These are phyloP conservation scores for Catharus minimus DNA, from an alignment of 2,113 vertebrate genomes.

Conservation along the genomic window DNA sequence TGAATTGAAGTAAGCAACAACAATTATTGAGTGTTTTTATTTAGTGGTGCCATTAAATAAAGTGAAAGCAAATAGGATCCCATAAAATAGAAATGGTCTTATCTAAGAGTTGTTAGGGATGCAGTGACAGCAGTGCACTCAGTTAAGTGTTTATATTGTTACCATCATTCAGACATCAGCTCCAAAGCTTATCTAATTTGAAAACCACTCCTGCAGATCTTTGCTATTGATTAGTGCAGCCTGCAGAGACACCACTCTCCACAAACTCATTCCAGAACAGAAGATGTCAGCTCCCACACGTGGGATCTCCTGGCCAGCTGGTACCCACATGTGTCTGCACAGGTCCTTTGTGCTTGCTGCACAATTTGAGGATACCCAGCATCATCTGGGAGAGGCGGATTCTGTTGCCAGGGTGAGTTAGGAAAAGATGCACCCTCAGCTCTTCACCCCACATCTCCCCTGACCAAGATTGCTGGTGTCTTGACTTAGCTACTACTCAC, in stretches of 20 bases:
- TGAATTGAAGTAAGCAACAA: neutral
- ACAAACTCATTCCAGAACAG: neutral
- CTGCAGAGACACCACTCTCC: neutral
- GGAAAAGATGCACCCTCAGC: neutral
- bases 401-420: neutral
- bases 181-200: constrained; percentile 16
- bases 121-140: constrained; percentile 18
- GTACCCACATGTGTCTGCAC: neutral
- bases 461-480: neutral
- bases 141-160: constrained; percentile 31
- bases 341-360: neutral
- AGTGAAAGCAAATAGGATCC: constrained; percentile 1
- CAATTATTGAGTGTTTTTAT: constrained; percentile 28
- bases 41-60: neutral
- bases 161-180: constrained; percentile 3
- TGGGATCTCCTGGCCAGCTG: neutral
- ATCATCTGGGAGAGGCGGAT: neutral
- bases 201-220: constrained; percentile 33
- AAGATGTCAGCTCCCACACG: neutral
- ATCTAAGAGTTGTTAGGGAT: neutral
- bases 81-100: constrained; percentile 34
- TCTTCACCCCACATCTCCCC: neutral
- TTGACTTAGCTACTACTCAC: neutral
- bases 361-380: neutral
- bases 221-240: neutral